These are phyloP conservation scores for Rotaria socialis DNA, from an alignment of 2,888 invertebrate species.

Conservation along the genomic window DNA sequence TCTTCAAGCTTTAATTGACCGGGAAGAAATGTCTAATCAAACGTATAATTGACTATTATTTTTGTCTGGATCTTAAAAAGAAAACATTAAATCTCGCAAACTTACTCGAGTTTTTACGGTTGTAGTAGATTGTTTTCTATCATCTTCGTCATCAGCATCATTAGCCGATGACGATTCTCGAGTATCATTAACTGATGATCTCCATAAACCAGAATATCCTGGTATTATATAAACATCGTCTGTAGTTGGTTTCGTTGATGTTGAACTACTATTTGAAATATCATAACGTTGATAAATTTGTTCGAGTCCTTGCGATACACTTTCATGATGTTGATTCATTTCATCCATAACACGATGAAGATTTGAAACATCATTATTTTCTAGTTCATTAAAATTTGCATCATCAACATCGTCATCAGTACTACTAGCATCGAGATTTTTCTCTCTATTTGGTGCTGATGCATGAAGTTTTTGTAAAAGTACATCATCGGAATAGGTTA, in stretches of 20 bases:
- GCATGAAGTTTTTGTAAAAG: background rate
- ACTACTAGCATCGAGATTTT: background rate
- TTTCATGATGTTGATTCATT: background rate
- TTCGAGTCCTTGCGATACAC: too few species aligned
- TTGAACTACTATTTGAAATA: background rate
- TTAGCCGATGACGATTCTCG: background rate
- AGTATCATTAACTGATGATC: background rate
- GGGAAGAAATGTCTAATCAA: background rate
- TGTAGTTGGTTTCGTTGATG: background rate
- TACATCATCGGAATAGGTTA: background rate
- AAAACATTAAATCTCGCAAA: background rate
- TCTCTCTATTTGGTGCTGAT: background rate
- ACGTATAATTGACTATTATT: too few species aligned
- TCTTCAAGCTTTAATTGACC: too few species aligned
- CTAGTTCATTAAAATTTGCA: background rate
- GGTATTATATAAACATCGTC: background rate
- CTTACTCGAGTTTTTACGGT: background rate
- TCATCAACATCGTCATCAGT: slow-evolving; percentile 35
- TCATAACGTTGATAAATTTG: slow-evolving; percentile 12
- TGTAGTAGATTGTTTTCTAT: background rate
- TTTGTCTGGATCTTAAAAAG: too few species aligned
- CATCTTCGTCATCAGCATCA: slow-evolving; percentile 14
- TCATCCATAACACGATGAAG: background rate
- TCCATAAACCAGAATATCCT: slow-evolving; percentile 31
- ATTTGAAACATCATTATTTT: background rate